These are phyloP conservation scores for Numenius phaeopus DNA, from an alignment of 2,797 vertebrate genomes.

Conservation along the genomic window DNA sequence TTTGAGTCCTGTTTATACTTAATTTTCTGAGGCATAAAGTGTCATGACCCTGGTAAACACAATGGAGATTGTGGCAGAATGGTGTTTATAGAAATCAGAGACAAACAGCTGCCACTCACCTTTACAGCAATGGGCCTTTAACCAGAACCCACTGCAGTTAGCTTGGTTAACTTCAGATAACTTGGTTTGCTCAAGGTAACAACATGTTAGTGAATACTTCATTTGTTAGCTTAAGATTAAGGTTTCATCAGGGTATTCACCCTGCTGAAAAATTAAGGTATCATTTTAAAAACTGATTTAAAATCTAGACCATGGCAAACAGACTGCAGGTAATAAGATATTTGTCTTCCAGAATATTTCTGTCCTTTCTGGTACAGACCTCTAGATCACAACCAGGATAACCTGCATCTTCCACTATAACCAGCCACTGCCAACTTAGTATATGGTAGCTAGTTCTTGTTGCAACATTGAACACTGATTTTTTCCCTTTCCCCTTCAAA, in stretches of 20 bases:
- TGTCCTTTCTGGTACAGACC: not conserved
- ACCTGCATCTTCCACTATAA: not conserved
- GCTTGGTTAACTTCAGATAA: not conserved
- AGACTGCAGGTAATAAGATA: not conserved
- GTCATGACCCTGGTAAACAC: not conserved
- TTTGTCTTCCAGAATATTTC: not conserved
- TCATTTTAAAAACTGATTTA: not conserved
- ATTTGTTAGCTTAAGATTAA: not conserved
- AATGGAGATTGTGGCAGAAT: not conserved
- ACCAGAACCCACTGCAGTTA: not conserved
- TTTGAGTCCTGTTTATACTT: not conserved
- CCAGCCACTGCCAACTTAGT: not conserved
- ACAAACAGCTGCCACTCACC: not conserved
- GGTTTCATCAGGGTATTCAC: not conserved
- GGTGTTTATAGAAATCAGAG: not conserved
- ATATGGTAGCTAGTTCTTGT: not conserved
- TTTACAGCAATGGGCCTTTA: not conserved
- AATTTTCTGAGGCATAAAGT: not conserved
- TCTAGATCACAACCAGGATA: not conserved
- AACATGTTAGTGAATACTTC: not conserved
- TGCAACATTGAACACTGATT: not conserved
- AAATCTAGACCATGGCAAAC: not conserved
- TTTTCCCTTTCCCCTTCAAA: not conserved
- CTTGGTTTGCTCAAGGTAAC: not conserved
- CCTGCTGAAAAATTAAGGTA: not conserved